Conservation (phyloP, 53 echinoderm and acorn worm species). For the Glandiceps talaboti region DNA sequence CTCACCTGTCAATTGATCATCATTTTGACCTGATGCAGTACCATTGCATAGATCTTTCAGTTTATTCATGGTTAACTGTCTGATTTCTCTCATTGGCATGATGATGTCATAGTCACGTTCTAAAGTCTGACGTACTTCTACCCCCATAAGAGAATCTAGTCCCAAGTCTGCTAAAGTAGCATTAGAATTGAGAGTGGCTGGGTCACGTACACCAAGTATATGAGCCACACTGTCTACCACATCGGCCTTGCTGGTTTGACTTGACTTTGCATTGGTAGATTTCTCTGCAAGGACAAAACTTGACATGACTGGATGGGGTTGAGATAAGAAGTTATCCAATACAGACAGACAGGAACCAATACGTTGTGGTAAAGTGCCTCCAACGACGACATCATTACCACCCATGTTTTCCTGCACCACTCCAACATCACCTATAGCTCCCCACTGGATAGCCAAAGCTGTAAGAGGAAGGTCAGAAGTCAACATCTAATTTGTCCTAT, state of each 20-base stretch:
- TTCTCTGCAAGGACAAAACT: constrained; percentile 37
- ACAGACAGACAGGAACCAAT: constrained; percentile 59
- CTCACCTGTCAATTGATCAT: not conserved
- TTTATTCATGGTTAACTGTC: constrained; percentile 54
- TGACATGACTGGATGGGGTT: constrained; percentile 45
- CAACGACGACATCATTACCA: constrained; percentile 30
- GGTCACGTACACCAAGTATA: constrained; percentile 53
- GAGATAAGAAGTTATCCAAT: constrained; percentile 51
- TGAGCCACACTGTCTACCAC: constrained; percentile 38
- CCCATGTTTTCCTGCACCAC: constrained; percentile 70
- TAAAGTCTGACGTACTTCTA: constrained; percentile 66
- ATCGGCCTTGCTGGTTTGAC: constrained; percentile 18
- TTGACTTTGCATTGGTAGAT: not conserved
- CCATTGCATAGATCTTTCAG: constrained; percentile 25
- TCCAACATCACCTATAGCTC: constrained; percentile 75
- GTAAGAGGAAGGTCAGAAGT: too few relatives aligned
- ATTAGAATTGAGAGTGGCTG: constrained; percentile 39
- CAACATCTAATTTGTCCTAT: too few relatives aligned
- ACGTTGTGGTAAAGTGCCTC: constrained; percentile 46
- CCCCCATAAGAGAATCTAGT: constrained; percentile 70
- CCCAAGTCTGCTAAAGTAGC: constrained; percentile 58
- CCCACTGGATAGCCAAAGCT: constrained; percentile 60
- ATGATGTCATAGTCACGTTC: constrained; percentile 53
- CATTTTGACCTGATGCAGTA: not conserved
- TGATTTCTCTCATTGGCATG: constrained; percentile 55